Evolutionary conservation across 2,888 invertebrate species (phyloP).

Genomic region (Scaptomyza flava): DNA sequence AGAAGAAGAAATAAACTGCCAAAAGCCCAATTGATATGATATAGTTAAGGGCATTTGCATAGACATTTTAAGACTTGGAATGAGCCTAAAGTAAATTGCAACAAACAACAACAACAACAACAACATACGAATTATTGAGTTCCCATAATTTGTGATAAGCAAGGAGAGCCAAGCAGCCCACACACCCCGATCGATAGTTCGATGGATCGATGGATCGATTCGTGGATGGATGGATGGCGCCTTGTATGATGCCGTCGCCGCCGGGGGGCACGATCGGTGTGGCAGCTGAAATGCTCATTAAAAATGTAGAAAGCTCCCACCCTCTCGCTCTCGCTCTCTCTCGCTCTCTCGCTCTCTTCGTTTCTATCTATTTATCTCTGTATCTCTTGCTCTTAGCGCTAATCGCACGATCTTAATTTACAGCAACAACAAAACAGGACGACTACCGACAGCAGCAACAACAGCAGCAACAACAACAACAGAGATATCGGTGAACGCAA

Average conservation of each 20-base stretch:
- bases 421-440: conserved; percentile 59
- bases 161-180: conserved; percentile 26
- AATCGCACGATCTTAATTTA: conserved; percentile 78
- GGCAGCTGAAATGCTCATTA: conserved; percentile 75
- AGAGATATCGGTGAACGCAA: conserved; percentile 50
- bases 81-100: conserved; percentile 22
- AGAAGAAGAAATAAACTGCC: not conserved
- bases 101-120: conserved; percentile 4
- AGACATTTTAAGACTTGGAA: conserved; percentile 11
- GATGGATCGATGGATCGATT: conserved; percentile 9
- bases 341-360: not conserved
- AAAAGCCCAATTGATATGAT: conserved; percentile 1
- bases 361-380: not conserved
- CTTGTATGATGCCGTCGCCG: conserved; percentile 47
- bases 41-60: conserved; percentile 38
- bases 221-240: conserved; percentile 36
- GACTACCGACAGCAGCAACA: conserved; percentile 50
- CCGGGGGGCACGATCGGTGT: conserved; percentile 63
- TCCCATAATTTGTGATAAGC: conserved; percentile 63
- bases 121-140: conserved; percentile 27
- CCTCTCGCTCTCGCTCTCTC: conserved; percentile 22
- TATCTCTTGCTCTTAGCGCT: conserved; percentile 55
- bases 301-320: conserved; percentile 75
- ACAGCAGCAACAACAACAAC: conserved; percentile 22
- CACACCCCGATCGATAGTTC: conserved; percentile 2